Evolutionary conservation across 2,888 invertebrate species (phyloP).

Genomic region (Galerucella pusilla): DNA sequence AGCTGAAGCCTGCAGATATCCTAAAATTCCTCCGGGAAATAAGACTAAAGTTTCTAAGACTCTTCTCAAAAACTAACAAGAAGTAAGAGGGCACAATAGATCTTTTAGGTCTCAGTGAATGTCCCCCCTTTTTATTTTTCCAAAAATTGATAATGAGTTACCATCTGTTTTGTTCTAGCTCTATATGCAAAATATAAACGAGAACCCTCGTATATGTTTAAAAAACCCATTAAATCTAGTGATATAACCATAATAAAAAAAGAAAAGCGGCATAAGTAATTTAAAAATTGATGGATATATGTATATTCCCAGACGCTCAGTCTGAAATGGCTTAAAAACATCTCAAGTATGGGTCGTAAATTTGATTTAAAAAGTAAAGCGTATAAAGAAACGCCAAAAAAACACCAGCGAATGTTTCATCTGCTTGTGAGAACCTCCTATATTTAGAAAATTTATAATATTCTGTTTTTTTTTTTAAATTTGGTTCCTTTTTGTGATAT

Average conservation of each 20-base stretch:
- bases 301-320: slow-evolving; percentile 22
- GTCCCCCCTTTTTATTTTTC: too few relatives aligned
- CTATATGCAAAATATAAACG: too few relatives aligned
- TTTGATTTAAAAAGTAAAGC: slow-evolving; percentile 24
- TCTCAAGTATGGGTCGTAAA: slow-evolving; percentile 28
- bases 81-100: too few relatives aligned
- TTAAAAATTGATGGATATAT: slow-evolving; percentile 17
- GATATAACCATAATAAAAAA: slow-evolving; percentile 17
- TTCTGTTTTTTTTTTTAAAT: too few relatives aligned
- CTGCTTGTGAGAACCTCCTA: background rate
- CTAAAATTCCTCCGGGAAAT: too few relatives aligned
- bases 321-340: slow-evolving; percentile 28
- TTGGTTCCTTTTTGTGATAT: too few relatives aligned
- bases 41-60: too few relatives aligned
- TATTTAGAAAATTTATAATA: background rate
- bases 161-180: too few relatives aligned
- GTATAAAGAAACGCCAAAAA: background rate
- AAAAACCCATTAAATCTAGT: background rate
- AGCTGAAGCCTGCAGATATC: too few relatives aligned
- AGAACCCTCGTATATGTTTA: background rate
- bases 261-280: background rate
- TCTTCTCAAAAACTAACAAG: too few relatives aligned
- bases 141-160: too few relatives aligned
- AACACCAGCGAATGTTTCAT: background rate
- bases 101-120: too few relatives aligned